A percentile compares a stretch with the other conserved stretches of the same genome.
phyloP scores from a whole-genome alignment of 2,797 vertebrate species.

The Smutsia gigantea region DNA sequence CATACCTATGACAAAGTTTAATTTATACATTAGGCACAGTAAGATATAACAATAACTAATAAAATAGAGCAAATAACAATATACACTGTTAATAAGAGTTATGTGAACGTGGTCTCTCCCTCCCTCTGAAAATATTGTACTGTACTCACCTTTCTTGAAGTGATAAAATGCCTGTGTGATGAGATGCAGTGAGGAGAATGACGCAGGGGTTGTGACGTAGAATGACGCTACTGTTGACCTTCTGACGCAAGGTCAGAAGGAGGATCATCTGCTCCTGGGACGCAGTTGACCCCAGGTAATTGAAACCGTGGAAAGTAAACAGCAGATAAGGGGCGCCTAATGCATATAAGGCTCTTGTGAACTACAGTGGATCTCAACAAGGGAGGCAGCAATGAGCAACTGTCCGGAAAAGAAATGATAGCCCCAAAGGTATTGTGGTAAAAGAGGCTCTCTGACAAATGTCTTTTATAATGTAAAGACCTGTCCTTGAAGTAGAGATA shows the following conservation, averaged over 20 bases:
- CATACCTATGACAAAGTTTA: neutral
- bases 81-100: neutral
- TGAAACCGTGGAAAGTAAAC: neutral
- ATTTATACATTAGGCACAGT: neutral
- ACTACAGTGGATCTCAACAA: neutral
- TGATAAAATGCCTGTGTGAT: neutral
- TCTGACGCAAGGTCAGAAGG: neutral
- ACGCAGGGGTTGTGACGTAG: neutral
- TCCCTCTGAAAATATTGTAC: neutral
- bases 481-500: neutral
- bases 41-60: neutral
- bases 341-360: neutral
- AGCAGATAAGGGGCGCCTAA: neutral
- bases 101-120: neutral
- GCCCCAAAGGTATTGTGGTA: neutral
- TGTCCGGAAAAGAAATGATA: neutral
- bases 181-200: neutral
- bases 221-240: too few relatives aligned
- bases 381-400: neutral
- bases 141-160: neutral
- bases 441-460: constrained; percentile 13
- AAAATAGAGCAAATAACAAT: neutral
- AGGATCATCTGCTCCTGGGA: neutral
- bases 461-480: neutral
- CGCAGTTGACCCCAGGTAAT: neutral